Percentiles rank a stretch among this genome's conserved stretches.
These are phyloP conservation scores for Cataglyphis albicans DNA, from an alignment of 2,888 invertebrate species.

Conservation along the genomic window DNA sequence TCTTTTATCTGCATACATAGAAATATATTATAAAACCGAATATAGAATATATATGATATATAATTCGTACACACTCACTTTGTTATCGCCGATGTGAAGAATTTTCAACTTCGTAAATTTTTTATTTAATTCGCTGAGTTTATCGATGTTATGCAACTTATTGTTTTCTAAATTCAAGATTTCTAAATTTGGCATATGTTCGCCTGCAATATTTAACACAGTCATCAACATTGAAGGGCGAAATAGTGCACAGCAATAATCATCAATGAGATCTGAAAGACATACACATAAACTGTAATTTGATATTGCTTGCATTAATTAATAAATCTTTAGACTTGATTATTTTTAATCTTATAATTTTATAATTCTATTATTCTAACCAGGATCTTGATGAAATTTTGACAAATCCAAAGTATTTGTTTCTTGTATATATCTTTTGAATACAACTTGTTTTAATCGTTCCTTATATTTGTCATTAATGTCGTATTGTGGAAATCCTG, in stretches of 20 bases:
- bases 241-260: conserved; percentile 92
- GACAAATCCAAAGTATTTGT: conserved; percentile 93
- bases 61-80: conserved; percentile 87
- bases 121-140: conserved; percentile 89
- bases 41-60: not conserved
- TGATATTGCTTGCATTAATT: not conserved
- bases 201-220: conserved; percentile 93
- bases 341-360: not conserved
- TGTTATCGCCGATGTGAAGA: conserved; percentile 93
- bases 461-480: conserved; percentile 90
- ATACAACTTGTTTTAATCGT: conserved; percentile 93
- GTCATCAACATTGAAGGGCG: conserved; percentile 91
- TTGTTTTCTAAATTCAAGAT: conserved; percentile 94
- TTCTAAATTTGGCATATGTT: conserved; percentile 93
- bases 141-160: conserved; percentile 90
- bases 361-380: conserved; percentile 80
- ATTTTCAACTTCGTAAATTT: conserved; percentile 92
- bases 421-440: conserved; percentile 91
- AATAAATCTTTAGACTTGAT: conserved; percentile 8
- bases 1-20: conserved; percentile 88
- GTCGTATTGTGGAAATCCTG: conserved; percentile 84
- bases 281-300: conserved; percentile 23
- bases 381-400: conserved; percentile 92
- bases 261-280: conserved; percentile 88
- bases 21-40: not conserved